Evolutionary conservation across 2,113 vertebrate species (phyloP), one percentile per base, ranked within the genome.

Genomic region (Carassius carassius): DNA sequence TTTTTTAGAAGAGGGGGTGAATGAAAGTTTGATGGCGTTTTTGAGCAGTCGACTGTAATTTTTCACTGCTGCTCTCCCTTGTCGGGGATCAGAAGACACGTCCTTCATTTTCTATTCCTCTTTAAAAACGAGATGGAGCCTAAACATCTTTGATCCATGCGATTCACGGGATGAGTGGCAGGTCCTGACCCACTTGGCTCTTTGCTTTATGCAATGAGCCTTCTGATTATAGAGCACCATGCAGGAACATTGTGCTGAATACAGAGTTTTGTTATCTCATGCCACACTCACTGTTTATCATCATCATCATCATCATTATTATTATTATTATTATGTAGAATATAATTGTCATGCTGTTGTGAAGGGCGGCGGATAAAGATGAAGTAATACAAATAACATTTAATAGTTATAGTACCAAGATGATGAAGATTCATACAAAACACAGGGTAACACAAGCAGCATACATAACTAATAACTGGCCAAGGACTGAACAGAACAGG

Each of bases 101-200:
- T 81, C 85, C 90, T 90, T 91, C 90, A 88, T 89, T 88, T 87
- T 86, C 85, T 88, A 86, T 89, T 91, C 85, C 82, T 87, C 78
- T 90, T 89, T 80, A 86, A 89, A 78, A 83, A 25, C 47, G 84
- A 86, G 87, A 88, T 82, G 87, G 83, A 84, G 76, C 84, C 87
- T 89, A 88, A 91, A 81, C 56, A 81, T 86, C 78, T 89, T 89
- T 89, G 89, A 91, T 90, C 83, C 74, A 41, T 82, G 58, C 63
- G 69, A 79, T 76, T 63, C 78, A 56, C 60, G 19, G 74, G 44
- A 85, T 86, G 88, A 86, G 63, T 87, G 88, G 86, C 84, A 87
- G 86, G 73, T 44, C 78, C 83, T 85, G 86, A 77, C 86, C 83
- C 86, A 85, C 62, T 87, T 87, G 83, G 78, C 86, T 60, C 79